Evolutionary conservation across 1,140 invertebrate species (phyloP), one percentile per base, ranked within the genome.

Genomic region (Tenebrio molitor): DNA sequence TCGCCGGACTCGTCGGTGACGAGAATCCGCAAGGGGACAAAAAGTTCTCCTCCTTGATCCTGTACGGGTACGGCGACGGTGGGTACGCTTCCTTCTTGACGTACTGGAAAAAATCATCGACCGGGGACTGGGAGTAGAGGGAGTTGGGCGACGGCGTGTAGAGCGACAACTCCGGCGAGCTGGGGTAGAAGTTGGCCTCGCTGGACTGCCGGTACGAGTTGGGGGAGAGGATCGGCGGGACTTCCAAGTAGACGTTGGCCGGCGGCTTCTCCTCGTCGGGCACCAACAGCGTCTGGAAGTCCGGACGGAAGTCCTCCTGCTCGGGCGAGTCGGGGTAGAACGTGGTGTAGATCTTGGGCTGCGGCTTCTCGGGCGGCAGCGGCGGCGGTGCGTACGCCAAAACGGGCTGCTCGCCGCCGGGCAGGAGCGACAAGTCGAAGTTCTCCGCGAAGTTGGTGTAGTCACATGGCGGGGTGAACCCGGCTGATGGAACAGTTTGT

Each of bases 391-490:
- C 78, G 87, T n/a, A 83, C 77, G 90, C 82, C 74, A 88, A 86
- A 73, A 88, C 78, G 72, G 88, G 86, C 25, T 87, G 85, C 73
- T 88, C 84, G 82, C 85, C 77, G 83, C 85, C 76, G 72, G 92
- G 89, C 73, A 94, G 85, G 19, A 94, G 86, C 25, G 93, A 94
- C 77, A 93, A 80, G 81, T 93, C 91, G 80, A 92, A 93, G 71
- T 84, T 86, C 68, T 90, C 88, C 73, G 89, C 88, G 78, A 90
- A 90, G 42, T 86, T 85, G 73, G 85, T 90, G 82, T 89, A 89
- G 78, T 89, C 88, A 78, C 88, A 89, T 34, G 91, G 89, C 67
- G 90, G 88, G 81, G 90, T 91, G 80, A 88, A 90, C 82, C 89
- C 89, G 76, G 90, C 88, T 72, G 90, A 87, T 19, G 92, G 92